Evolutionary conservation across 1,140 invertebrate genomes (phyloP), one percentile per base, ranked within the genome.

Genomic region (Heliconius nattereri): DNA sequence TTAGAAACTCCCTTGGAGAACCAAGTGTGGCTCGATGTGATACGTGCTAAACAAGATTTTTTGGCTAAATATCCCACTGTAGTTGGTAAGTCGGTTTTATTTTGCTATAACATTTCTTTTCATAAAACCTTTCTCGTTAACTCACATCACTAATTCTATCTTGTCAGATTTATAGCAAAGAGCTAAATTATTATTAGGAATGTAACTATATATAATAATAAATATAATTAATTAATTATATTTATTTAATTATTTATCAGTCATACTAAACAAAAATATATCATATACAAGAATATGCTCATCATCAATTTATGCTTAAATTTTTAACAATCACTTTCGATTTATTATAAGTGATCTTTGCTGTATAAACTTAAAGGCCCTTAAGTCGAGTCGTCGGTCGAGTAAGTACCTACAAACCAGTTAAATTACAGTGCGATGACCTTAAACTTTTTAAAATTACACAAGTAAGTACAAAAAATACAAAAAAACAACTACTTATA

Each of bases 1-100:
- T 40, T 98, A 74, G 98, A 98, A 92, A 95, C 95, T 2, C 96
- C 97, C 0, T 86, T 95, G 71, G 97, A 98, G 89, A 92, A 94
- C 71, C 88, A 95, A 35, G 91, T 96, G 3, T 94, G 95, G 71
- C 86, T 95, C 19, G 92, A 95, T 52, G 86, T 97, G 16, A 92
- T 95, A 57, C 88, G 92, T 8, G 90, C 95, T 2, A 95, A 96
- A 75, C 91, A 94, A 60, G 90, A 95, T 40, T 97, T 97, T 87
- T 88, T 96, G 79, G 77, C 84, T 16, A 89, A 93, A 78, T 92
- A 96, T 93, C 95, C 95, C 0, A 91, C 88, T 80, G 94, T 96
- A 71, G 84, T 94, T 92, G 96, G 96, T 92, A 90, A 85, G 78
- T 86, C 19, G 29, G 23, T 35, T 32, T 7, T 13, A 35, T 72